Conservation (phyloP, 1,140 invertebrate genomes). For the Drosophila hydei region DNA sequence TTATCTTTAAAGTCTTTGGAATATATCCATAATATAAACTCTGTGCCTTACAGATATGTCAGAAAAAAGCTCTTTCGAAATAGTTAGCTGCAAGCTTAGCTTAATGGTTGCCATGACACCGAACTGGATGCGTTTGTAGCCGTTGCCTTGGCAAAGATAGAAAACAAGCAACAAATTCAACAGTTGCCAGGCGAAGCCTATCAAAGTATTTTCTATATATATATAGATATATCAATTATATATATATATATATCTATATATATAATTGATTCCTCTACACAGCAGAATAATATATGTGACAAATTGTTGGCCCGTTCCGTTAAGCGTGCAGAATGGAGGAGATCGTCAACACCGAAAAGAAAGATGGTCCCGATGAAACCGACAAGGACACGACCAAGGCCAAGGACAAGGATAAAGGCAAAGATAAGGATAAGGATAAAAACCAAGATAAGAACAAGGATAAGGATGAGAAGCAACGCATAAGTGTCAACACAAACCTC, state of each 20-base stretch:
- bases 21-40: too few relatives aligned
- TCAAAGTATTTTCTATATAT: slow-evolving; percentile 35
- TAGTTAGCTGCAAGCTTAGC: background rate
- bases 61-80: slow-evolving; percentile 2
- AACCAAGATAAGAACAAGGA: too few relatives aligned
- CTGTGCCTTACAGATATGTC: background rate
- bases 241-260: background rate
- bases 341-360: too few relatives aligned
- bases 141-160: slow-evolving; percentile 17
- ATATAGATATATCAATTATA: slow-evolving; percentile 20
- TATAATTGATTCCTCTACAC: slow-evolving; percentile 1
- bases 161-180: slow-evolving; percentile 43
- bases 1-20: too few relatives aligned
- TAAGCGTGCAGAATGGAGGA: background rate
- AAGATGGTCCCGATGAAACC: too few relatives aligned
- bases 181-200: slow-evolving; percentile 49
- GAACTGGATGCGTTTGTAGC: background rate
- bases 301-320: background rate
- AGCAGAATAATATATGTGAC: background rate
- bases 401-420: too few relatives aligned
- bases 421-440: too few relatives aligned
- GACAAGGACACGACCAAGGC: too few relatives aligned
- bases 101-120: slow-evolving; percentile 27
- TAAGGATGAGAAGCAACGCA: too few relatives aligned
- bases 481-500: too few relatives aligned